phyloP scores from a whole-genome alignment of 1,140 invertebrate genomes.

The Drosophila novamexicana region DNA sequence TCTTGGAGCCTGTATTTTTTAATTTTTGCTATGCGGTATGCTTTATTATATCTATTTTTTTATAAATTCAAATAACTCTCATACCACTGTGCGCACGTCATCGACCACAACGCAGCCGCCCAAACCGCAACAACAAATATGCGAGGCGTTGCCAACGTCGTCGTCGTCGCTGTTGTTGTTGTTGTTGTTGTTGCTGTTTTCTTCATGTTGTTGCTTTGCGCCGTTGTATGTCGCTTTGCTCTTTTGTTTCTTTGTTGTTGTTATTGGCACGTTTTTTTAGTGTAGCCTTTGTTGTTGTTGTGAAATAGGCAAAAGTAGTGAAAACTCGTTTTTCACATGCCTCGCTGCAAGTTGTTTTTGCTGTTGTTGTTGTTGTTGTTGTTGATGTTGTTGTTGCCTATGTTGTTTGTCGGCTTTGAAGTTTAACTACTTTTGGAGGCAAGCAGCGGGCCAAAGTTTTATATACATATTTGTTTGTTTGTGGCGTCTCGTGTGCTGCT shows the following conservation, averaged over 20 bases:
- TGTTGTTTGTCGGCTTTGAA: conserved; percentile 70
- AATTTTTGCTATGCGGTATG: not conserved
- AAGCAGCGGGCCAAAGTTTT: conserved; percentile 31
- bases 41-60: not conserved
- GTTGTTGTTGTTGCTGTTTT: conserved; percentile 4
- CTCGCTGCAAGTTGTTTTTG: conserved; percentile 22
- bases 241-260: conserved; percentile 20
- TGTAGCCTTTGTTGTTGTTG: conserved; percentile 45
- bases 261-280: conserved; percentile 21
- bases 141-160: conserved; percentile 1
- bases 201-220: conserved; percentile 10
- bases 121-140: conserved; percentile 17
- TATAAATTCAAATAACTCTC: not conserved
- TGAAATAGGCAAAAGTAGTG: conserved; percentile 81
- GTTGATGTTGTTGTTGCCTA: conserved; percentile 22
- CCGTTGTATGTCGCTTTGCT: conserved; percentile 18
- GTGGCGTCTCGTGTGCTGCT: conserved; percentile 34
- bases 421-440: conserved; percentile 78
- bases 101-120: conserved; percentile 24
- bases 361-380: conserved; percentile 14
- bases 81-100: conserved; percentile 67
- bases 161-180: conserved; percentile 2
- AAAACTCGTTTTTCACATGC: conserved; percentile 71
- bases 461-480: conserved; percentile 18
- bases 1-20: too few species aligned